These are phyloP conservation scores for Ceratina japonica DNA, from an alignment of 1,140 invertebrate genomes.

Conservation along the genomic window DNA sequence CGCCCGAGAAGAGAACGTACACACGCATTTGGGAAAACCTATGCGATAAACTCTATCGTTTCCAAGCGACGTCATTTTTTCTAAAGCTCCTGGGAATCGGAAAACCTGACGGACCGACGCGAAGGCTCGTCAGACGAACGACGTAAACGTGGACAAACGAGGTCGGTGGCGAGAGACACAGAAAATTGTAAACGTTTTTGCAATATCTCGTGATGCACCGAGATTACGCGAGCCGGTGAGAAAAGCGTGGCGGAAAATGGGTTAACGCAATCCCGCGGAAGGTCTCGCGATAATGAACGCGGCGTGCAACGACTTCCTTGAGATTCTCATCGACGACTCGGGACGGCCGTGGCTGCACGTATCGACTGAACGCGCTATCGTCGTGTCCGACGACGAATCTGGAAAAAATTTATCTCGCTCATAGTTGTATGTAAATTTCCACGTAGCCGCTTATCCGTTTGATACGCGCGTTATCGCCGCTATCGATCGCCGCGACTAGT, in stretches of 20 bases:
- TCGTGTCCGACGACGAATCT: too few relatives aligned
- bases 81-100: background rate
- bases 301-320: slow-evolving; percentile 7
- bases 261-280: slow-evolving; percentile 31
- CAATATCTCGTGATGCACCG: slow-evolving; percentile 8
- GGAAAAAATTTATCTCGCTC: too few relatives aligned
- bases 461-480: background rate
- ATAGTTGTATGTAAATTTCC: background rate
- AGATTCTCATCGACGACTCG: background rate
- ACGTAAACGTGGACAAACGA: background rate
- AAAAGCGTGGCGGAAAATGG: slow-evolving; percentile 17
- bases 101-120: background rate
- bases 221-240: slow-evolving; percentile 11
- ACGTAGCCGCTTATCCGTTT: background rate
- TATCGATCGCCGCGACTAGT: slow-evolving; percentile 7
- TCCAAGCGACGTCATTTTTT: too few relatives aligned
- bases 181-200: background rate
- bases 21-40: too few relatives aligned
- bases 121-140: too few relatives aligned
- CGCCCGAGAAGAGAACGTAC: too few relatives aligned
- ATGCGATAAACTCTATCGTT: too few relatives aligned
- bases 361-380: too few relatives aligned
- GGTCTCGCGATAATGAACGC: slow-evolving; percentile 22
- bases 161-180: background rate
- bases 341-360: background rate